Percentiles rank a stretch among this genome's conserved stretches.
phyloP scores from a whole-genome alignment of 1,140 invertebrate species.

The Drosophila quadrilineata region DNA sequence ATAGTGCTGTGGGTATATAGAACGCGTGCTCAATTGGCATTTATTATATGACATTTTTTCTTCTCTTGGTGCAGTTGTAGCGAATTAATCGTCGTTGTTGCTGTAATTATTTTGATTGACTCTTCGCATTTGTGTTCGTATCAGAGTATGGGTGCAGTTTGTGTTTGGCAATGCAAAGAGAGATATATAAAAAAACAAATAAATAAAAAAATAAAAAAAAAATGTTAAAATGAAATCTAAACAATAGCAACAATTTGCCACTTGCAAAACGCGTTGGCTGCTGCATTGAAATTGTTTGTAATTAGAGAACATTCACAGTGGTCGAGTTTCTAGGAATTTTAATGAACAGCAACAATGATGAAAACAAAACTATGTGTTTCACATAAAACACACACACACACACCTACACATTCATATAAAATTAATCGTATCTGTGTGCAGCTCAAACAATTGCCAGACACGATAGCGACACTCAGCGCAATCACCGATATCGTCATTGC shows the following conservation, averaged over 20 bases:
- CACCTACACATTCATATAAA: conserved; percentile 15
- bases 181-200: neutral
- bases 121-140: conserved; percentile 19
- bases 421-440: too few species aligned
- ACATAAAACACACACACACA: conserved; percentile 23
- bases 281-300: conserved; percentile 43
- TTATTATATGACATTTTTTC: conserved; percentile 54
- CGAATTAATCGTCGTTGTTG: conserved; percentile 29
- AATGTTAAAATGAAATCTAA: conserved; percentile 28
- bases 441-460: conserved; percentile 34
- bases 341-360: conserved; percentile 38
- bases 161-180: conserved; percentile 32
- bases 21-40: conserved; percentile 62
- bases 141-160: conserved; percentile 14
- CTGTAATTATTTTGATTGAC: conserved; percentile 53
- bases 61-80: conserved; percentile 2
- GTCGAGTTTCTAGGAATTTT: conserved; percentile 48
- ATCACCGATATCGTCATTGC: conserved; percentile 38
- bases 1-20: too few species aligned
- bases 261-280: conserved; percentile 21
- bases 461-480: conserved; percentile 35
- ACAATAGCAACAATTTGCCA: conserved; percentile 39
- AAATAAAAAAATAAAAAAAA: conserved; percentile 15
- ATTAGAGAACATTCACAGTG: conserved; percentile 42
- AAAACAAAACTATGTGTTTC: conserved; percentile 39